Evolutionary conservation across 2,113 vertebrate species (phyloP), one percentile per base, ranked within the genome.

Genomic region (Diphyllodes magnificus): DNA sequence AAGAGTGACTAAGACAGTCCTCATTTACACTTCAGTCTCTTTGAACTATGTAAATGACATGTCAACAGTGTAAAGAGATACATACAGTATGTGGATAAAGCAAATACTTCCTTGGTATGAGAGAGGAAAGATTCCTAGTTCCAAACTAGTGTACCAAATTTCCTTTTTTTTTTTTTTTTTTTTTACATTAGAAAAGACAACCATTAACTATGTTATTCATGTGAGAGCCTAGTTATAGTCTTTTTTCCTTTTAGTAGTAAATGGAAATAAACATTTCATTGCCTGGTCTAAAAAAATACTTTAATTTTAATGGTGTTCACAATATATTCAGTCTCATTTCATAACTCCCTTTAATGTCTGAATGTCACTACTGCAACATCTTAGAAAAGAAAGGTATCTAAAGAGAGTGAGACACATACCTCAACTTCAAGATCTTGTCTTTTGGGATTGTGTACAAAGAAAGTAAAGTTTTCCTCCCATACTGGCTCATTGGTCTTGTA

Each of bases 381-480:
- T 70, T 63, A 50, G 63, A 42, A 76, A 84, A 76, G 20, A 86
- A 90, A 63, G 25, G 12, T 50, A 30, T 44, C 27, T 25, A 40
- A 66, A 57, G 45, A 81, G 44, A 85, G 14, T 17, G 17, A 90
- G 45, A 88, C 4, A 82, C 78, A 42, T 98, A 99, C 99, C 99
- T 99, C 99, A 2, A 99, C 97, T 95, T 99, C 98, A 70, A 99
- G 97, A n/a, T 99, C 98, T 76, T 99, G 99, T 69, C 56, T 96
- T 85, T 96, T 99, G 64, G 99, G 99, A 93, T 99, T 99, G 97
- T 99, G 99, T 83, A 99, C 96, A 83, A 99, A 98, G 97, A 99
- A 99, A 73, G 98, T 99, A 86, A 99, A 99, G 27, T 98, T 94
- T 81, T 99, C 99, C 86, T 99, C 99, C 99, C 99, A 99, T 7